Evolutionary conservation across 1,140 invertebrate genomes (phyloP), one percentile per base, ranked within the genome.

Genomic region (Pachyrhynchus sulphureomaculatus): DNA sequence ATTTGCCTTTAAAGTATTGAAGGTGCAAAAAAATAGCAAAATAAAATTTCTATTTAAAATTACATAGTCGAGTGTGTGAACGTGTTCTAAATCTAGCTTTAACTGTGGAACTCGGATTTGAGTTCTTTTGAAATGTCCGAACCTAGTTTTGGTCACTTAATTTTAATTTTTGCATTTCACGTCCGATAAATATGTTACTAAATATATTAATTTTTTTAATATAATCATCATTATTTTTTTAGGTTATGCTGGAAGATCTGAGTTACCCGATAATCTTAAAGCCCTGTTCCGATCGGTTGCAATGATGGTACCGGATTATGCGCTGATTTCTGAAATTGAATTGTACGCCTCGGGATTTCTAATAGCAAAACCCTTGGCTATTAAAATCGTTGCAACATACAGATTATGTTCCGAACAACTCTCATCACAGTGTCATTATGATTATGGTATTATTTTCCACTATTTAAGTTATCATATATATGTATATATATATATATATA

Each of bases 271-370:
- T 76, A 97, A 97, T 81, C 79, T 96, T n/a, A 96, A 96, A 86
- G 92, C 93, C 0, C 76, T 98, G 4, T 98, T 98, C 81, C 84
- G 95, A 64, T 91, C 94, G 1, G 94, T 98, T 12, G 94, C 95
- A 21, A 98, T 98, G 95, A 97, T 97, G 94, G 93, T 97, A 17
- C 95, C 95, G 0, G 94, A 98, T 78, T 96, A 96, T 77, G 91
- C 92, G 8, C 75, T 97, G 9, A 98, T 98, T 71, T 91, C 94
- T 0, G 95, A 98, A 79, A 96, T 96, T 62, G 91, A 91, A 41
- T 75, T 98, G 0, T 96, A 96, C 69, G 95, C 95, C 0, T 94
- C 87, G 75, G 95, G 95, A n/a, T 98, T 96, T 73, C 81, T 93
- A 8, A 88, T 88, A 41, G 94, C 94, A 2, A 86, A 93, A 60